A percentile compares a stretch with the other conserved stretches of the same genome.
These are phyloP conservation scores for Camelus bactrianus DNA, from an alignment of 2,113 vertebrate genomes.

Conservation along the genomic window DNA sequence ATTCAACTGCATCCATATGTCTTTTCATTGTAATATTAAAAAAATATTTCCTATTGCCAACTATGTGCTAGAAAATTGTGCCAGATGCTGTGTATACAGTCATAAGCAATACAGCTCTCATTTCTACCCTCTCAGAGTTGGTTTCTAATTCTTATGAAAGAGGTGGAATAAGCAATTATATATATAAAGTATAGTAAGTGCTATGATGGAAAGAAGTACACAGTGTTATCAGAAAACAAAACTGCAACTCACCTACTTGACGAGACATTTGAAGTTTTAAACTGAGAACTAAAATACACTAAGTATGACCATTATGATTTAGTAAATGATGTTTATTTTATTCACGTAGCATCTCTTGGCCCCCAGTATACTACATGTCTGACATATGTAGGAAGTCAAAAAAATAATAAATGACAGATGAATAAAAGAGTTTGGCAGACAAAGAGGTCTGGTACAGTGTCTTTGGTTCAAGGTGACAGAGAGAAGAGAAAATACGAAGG, in stretches of 20 bases:
- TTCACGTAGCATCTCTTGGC: background rate
- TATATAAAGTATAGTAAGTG: background rate
- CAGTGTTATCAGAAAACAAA: background rate
- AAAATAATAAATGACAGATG: background rate
- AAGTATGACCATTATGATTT: background rate
- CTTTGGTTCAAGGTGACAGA: background rate
- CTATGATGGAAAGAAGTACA: background rate
- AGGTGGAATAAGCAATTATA: background rate
- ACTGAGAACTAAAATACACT: background rate
- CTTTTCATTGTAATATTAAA: background rate
- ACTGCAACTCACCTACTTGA: background rate
- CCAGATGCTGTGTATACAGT: background rate
- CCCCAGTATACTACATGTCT: background rate
- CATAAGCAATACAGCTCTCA: background rate
- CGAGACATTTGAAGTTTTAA: background rate
- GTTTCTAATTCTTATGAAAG: background rate
- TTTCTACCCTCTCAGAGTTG: background rate
- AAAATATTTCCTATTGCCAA: background rate
- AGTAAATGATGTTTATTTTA: background rate
- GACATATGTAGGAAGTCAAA: background rate
- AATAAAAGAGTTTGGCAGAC: background rate
- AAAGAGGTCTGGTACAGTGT: background rate
- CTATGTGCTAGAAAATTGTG: background rate
- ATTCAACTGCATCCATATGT: background rate
- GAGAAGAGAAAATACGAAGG: background rate